A percentile compares a stretch with the other conserved stretches of the same genome.
phyloP scores from a whole-genome alignment of 2,797 vertebrate species.

The Bovichtus diacanthus region DNA sequence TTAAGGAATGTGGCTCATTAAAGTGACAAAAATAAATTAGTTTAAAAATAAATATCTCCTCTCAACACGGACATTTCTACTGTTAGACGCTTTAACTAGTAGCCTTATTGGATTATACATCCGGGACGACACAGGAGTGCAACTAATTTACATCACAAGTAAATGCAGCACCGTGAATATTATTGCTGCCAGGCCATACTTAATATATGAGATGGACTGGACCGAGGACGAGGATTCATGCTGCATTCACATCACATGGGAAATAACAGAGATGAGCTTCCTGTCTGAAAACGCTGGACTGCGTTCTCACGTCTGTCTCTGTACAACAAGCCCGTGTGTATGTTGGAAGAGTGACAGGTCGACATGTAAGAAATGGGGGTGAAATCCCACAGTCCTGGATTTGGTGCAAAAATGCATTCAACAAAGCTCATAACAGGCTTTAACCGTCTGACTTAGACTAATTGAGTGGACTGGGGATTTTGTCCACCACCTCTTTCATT shows the following conservation, averaged over 20 bases:
- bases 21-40: constrained; percentile 84
- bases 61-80: constrained; percentile 53
- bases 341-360: not conserved
- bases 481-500: not conserved
- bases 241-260: constrained; percentile 37
- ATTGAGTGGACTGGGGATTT: not conserved
- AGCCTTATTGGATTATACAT: constrained; percentile 23
- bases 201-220: no score
- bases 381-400: no score
- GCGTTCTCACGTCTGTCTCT: not conserved
- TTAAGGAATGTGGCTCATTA: constrained; percentile 70
- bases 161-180: constrained; percentile 48
- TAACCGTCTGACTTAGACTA: not conserved
- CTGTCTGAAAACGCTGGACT: not conserved
- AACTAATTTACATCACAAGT: constrained; percentile 31
- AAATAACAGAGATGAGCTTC: not conserved
- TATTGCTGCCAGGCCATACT: constrained; percentile 72
- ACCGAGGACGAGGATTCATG: no score
- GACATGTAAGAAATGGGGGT: not conserved
- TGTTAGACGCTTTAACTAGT: constrained; percentile 33
- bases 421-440: not conserved
- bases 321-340: not conserved
- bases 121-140: constrained; percentile 41
- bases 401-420: not conserved
- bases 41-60: constrained; percentile 78